Base-by-base conservation (phyloP, 2,113 vertebrate genomes). In the Heteronetta atricapilla region DNA sequence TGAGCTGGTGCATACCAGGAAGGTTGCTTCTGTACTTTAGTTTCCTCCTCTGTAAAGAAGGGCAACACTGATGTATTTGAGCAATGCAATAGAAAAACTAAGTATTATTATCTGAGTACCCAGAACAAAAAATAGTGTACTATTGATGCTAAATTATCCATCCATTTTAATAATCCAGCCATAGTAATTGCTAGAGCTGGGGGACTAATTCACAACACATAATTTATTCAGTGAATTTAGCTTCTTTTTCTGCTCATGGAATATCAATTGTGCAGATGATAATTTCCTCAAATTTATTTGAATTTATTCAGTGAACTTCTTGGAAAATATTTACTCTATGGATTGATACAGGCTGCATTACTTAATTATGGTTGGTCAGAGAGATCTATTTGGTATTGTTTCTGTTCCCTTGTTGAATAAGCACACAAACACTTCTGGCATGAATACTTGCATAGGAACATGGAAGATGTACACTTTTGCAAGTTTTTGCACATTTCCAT, bases 241-340 rank as follows among this genome's bases (percentile, higher is more conserved):
- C 72, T 70, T 64, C 62, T 93, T 94, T 96, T 96, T 92, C 42
- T 93, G 62, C 50, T 94, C 56, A 36, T 81, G 53, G 89, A 95
- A 91, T 96, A 91, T 87, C 87, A 90, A 86, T 91, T 82, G n/a
- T 85, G 85, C 9, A 38, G 93, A 87, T 91, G 86, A 91, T 88
- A 84, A 90, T 93, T 97, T 96, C 48, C 50, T 89, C 88, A 96
- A 92, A 89, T 97, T 86, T 94, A 89, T 96, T 92, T 94, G 79
- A 94, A 94, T 89, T 91, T 96, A 69, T 72, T 89, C 62, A 82
- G 77, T 84, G 86, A 93, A 86, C 83, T 95, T 93, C 82, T 96
- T 96, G 69, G 93, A 92, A 96, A 95, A 97, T 96, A 90, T 96
- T 96, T 94, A 90, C 89, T 95, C 78, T 94, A 70, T 93, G 85